These are phyloP conservation scores for Strigamia crassipes DNA, from an alignment of 2,888 invertebrate species.

Conservation along the genomic window DNA sequence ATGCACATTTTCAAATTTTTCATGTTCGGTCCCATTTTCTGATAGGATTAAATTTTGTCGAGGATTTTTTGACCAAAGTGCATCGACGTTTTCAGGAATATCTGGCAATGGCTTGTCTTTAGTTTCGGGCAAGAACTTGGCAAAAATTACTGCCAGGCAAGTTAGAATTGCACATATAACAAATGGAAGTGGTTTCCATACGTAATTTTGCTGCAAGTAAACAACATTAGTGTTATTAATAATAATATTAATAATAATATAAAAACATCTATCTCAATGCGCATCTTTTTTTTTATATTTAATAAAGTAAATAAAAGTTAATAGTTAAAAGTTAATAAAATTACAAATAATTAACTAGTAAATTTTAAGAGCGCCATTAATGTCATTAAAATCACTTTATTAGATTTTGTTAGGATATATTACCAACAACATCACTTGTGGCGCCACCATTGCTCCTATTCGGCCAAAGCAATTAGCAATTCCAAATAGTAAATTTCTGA, in stretches of 20 bases:
- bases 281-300: too few species aligned
- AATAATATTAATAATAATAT: too few species aligned
- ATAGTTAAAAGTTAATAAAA: too few species aligned
- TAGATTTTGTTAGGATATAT: too few species aligned
- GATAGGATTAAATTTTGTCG: not conserved
- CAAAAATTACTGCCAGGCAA: constrained; percentile 41
- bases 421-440: constrained; percentile 57
- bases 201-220: constrained; percentile 39
- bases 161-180: constrained; percentile 1
- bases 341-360: too few species aligned
- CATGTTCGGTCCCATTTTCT: not conserved
- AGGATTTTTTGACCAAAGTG: constrained; percentile 35
- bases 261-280: too few species aligned
- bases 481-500: constrained; percentile 55
- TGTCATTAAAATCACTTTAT: too few species aligned
- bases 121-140: constrained; percentile 49
- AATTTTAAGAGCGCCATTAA: too few species aligned
- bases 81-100: constrained; percentile 48
- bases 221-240: not conserved
- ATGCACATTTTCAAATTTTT: not conserved
- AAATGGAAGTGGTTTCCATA: constrained; percentile 45
- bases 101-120: constrained; percentile 49
- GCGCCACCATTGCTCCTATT: constrained; percentile 62
- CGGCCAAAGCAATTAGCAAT: constrained; percentile 62
- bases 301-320: too few species aligned